Percentiles rank a stretch among this genome's conserved stretches.
Evolutionary conservation across 2,113 vertebrate species (phyloP).

Genomic region (Salvelinus fontinalis): DNA sequence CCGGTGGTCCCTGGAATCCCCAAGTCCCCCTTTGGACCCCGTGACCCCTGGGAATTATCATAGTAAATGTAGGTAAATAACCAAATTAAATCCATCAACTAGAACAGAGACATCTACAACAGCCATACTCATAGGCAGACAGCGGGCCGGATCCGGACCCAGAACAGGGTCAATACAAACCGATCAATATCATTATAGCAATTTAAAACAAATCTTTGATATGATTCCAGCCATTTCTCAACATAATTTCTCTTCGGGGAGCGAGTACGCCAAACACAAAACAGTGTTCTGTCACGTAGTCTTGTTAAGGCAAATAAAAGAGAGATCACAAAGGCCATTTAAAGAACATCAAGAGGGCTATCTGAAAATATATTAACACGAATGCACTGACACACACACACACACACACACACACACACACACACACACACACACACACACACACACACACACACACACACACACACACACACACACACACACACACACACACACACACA

Average conservation of each 20-base stretch:
- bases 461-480: too few species aligned
- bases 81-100: background rate
- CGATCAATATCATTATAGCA: background rate
- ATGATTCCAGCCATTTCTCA: slow-evolving; percentile 14
- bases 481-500: background rate
- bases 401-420: too few species aligned
- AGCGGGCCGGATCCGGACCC: too few species aligned
- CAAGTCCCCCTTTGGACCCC: slow-evolving; percentile 83
- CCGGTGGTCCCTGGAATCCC: slow-evolving; percentile 80
- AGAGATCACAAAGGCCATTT: background rate
- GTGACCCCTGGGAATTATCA: slow-evolving; percentile 72
- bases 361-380: background rate
- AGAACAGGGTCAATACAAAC: too few species aligned
- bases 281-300: background rate
- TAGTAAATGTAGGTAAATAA: background rate
- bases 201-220: background rate
- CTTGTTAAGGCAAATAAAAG: background rate
- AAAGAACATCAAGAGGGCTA: background rate
- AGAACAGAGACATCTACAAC: too few species aligned
- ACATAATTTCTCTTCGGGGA: background rate
- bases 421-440: background rate
- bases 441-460: background rate
- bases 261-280: background rate
- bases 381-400: too few species aligned
- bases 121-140: too few species aligned